These are phyloP conservation scores for Lagorchestes hirsutus DNA, from an alignment of 2,797 vertebrate species.

Conservation along the genomic window DNA sequence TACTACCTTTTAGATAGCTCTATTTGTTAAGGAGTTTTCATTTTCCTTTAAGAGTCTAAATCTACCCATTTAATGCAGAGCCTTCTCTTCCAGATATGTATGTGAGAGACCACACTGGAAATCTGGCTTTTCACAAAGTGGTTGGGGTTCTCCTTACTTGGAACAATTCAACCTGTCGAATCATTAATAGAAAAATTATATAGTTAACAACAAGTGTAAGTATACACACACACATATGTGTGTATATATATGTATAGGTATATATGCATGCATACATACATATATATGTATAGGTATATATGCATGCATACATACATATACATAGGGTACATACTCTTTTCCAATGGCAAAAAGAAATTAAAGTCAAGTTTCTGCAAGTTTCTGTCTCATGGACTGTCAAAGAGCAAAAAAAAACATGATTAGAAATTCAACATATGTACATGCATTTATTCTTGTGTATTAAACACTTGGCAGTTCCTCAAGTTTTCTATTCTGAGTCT, in stretches of 20 bases:
- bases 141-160: not conserved
- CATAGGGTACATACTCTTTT: conserved; percentile 14
- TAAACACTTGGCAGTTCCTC: conserved; percentile 68
- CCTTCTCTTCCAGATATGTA: not conserved
- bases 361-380: conserved; percentile 43
- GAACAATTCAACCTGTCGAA: not conserved
- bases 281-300: not conserved
- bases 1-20: not conserved
- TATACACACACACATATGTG: not conserved
- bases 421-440: conserved; percentile 66
- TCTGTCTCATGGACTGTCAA: conserved; percentile 46
- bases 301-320: not conserved
- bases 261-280: too few relatives aligned
- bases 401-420: conserved; percentile 48
- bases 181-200: conserved; percentile 11
- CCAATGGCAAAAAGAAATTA: conserved; percentile 54
- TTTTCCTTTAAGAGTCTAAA: not conserved
- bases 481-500: conserved; percentile 56
- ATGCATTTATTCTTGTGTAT: conserved; percentile 75
- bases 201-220: not conserved
- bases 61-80: not conserved
- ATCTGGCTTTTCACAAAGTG: not conserved
- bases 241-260: not conserved
- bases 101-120: not conserved
- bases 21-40: not conserved